Evolutionary conservation across 2,888 invertebrate genomes (phyloP).

Genomic region (Aphodius granarius): DNA sequence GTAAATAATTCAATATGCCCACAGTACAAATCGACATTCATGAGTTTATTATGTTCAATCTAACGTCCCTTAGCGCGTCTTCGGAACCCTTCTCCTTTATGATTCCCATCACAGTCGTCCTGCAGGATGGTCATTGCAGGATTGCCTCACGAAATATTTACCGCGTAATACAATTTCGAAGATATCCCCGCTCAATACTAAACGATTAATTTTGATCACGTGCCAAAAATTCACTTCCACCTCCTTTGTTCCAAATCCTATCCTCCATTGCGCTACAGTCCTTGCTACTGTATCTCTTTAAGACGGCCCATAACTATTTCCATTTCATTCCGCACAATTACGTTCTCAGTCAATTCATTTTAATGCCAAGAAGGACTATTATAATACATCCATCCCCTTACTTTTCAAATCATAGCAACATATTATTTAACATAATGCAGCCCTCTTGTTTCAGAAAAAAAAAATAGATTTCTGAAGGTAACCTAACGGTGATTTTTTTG

Average conservation of each 20-base stretch:
- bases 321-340: background rate
- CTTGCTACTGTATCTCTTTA: background rate
- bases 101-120: conserved; percentile 19
- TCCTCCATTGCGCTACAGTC: background rate
- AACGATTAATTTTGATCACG: conserved; percentile 13
- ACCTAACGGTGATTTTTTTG: background rate
- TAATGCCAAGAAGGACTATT: conserved; percentile 7
- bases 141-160: conserved; percentile 42
- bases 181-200: conserved; percentile 10
- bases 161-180: conserved; percentile 35
- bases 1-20: conserved; percentile 40
- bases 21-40: conserved; percentile 43
- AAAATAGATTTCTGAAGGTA: background rate
- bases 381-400: background rate
- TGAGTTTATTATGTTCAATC: conserved; percentile 45
- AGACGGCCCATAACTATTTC: background rate
- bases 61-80: conserved; percentile 34
- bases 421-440: background rate
- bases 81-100: conserved; percentile 30
- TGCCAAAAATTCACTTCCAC: conserved; percentile 13
- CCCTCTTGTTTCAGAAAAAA: background rate
- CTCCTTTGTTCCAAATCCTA: background rate
- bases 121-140: conserved; percentile 34
- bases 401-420: background rate
- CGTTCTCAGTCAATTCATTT: background rate